Conservation (phyloP, 2,888 invertebrate species). For the Elmis aenea region DNA sequence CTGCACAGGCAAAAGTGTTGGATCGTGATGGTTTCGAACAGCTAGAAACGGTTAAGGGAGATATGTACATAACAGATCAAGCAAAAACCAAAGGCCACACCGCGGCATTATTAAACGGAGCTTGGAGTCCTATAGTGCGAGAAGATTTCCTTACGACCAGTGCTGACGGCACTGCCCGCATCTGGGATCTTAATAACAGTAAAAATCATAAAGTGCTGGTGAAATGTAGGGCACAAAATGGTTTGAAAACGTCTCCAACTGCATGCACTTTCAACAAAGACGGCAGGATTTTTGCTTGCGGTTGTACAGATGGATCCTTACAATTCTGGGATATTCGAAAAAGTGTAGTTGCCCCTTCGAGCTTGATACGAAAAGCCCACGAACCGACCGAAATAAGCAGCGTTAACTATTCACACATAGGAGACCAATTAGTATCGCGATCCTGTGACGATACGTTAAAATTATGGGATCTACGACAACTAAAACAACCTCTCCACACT, state of each 20-base stretch:
- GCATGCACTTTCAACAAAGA: slow-evolving; percentile 61
- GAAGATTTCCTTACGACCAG: slow-evolving; percentile 95
- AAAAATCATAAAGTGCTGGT: slow-evolving; percentile 77
- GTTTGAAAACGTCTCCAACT: slow-evolving; percentile 80
- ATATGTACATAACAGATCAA: slow-evolving; percentile 86
- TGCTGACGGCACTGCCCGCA: slow-evolving; percentile 85
- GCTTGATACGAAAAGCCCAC: slow-evolving; percentile 76
- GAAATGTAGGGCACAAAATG: slow-evolving; percentile 81
- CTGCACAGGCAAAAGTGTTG: slow-evolving; percentile 88
- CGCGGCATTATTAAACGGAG: slow-evolving; percentile 81
- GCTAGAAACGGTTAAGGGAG: slow-evolving; percentile 83
- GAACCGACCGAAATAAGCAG: slow-evolving; percentile 76
- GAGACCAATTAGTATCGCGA: slow-evolving; percentile 67
- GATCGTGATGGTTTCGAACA: slow-evolving; percentile 93
- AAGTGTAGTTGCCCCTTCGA: slow-evolving; percentile 81
- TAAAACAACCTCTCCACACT: slow-evolving; percentile 71
- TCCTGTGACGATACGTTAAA: slow-evolving; percentile 92
- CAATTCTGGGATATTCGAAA: slow-evolving; percentile 97
- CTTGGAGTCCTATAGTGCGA: slow-evolving; percentile 88
- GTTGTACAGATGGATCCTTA: slow-evolving; percentile 90
- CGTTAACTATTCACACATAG: slow-evolving; percentile 84
- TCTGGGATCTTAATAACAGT: slow-evolving; percentile 78
- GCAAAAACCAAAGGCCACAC: slow-evolving; percentile 89
- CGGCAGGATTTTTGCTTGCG: slow-evolving; percentile 83
- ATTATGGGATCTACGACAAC: slow-evolving; percentile 85